Conservation (phyloP, 2,888 invertebrate species). For the Branchellion lobata region DNA sequence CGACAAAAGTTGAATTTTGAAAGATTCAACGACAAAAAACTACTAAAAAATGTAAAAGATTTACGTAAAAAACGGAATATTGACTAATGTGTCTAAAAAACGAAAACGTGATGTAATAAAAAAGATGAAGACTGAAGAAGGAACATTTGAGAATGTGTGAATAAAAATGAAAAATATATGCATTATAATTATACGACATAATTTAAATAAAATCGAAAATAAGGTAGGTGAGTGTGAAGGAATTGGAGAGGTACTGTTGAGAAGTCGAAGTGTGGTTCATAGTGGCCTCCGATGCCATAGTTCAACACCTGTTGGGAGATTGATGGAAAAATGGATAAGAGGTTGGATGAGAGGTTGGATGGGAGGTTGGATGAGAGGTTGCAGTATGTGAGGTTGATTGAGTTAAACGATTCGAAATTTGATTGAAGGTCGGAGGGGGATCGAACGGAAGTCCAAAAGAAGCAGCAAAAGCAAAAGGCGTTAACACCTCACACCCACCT, state of each 20-base stretch:
- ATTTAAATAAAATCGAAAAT: not conserved
- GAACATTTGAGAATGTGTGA: not conserved
- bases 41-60: too few species aligned
- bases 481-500: too few species aligned
- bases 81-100: too few species aligned
- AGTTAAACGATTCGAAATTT: too few species aligned
- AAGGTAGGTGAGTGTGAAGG: not conserved
- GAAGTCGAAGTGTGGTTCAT: conserved; percentile 52
- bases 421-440: too few species aligned
- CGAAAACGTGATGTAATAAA: too few species aligned
- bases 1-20: too few species aligned
- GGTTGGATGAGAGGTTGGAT: not conserved
- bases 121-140: too few species aligned
- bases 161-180: not conserved
- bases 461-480: too few species aligned
- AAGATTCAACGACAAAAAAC: too few species aligned
- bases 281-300: conserved; percentile 52
- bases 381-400: not conserved
- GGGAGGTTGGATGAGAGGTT: not conserved
- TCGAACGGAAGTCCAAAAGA: too few species aligned
- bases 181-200: not conserved
- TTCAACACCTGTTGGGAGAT: conserved; percentile 48
- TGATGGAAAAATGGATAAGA: not conserved
- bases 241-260: conserved; percentile 46
- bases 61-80: too few species aligned